These are phyloP conservation scores for Myotis brandtii DNA, from an alignment of 2,113 vertebrate species.

Conservation along the genomic window DNA sequence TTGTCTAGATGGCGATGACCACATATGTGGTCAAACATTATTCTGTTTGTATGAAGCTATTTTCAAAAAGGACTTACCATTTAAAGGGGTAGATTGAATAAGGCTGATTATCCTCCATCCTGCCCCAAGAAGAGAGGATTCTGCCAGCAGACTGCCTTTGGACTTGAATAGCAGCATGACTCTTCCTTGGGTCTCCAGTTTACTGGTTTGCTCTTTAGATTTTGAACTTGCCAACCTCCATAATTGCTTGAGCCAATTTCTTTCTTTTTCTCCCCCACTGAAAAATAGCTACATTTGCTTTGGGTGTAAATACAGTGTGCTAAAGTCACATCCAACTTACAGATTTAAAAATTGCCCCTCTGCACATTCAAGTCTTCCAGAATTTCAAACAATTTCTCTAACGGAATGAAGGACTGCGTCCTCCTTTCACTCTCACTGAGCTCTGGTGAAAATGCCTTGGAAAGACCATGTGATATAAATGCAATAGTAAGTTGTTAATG, in stretches of 20 bases:
- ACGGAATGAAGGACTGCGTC: not conserved
- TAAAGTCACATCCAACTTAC: not conserved
- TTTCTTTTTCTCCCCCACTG: not conserved
- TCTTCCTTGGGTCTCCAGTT: not conserved
- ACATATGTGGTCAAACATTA: not conserved
- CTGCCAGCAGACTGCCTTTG: not conserved
- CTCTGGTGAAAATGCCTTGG: not conserved
- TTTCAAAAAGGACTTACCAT: not conserved
- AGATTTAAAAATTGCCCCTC: not conserved
- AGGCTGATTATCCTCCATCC: not conserved
- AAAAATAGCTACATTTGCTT: conserved; percentile 10
- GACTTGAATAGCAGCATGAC: not conserved
- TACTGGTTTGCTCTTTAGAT: not conserved
- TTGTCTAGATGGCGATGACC: not conserved
- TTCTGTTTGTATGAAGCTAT: not conserved
- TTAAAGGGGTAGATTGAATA: not conserved
- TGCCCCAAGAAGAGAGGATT: too few relatives aligned
- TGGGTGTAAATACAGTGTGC: not conserved
- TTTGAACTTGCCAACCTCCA: not conserved
- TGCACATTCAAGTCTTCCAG: not conserved
- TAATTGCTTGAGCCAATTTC: not conserved
- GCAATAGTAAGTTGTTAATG: not conserved
- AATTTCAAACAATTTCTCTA: not conserved
- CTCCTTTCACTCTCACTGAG: not conserved
- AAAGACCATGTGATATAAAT: not conserved